Conservation (phyloP, 2,888 invertebrate species). For the Dusona sp. region DNA sequence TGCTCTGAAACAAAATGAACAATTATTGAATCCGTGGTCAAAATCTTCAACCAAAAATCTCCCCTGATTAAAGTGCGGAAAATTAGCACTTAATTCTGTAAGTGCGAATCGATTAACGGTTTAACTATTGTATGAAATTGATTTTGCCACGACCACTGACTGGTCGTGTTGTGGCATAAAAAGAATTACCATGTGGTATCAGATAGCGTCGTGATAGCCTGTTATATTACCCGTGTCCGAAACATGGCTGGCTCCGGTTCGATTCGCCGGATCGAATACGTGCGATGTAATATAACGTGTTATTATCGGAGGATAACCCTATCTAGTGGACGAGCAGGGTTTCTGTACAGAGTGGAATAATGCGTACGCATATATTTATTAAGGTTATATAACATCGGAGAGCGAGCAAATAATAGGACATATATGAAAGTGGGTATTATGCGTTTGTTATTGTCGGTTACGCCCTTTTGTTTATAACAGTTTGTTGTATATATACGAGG, state of each 20-base stretch:
- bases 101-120: slow-evolving; percentile 7
- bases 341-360: neutral
- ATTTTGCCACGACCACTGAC: slow-evolving; percentile 23
- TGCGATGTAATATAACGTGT: slow-evolving; percentile 50
- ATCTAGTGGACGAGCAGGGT: slow-evolving; percentile 46
- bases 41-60: neutral
- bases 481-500: neutral
- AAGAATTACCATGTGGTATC: slow-evolving; percentile 42
- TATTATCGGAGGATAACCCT: slow-evolving; percentile 49
- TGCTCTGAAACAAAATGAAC: neutral
- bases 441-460: neutral
- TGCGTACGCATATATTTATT: slow-evolving; percentile 20
- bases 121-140: slow-evolving; percentile 11
- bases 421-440: neutral
- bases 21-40: neutral
- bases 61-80: neutral
- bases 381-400: neutral
- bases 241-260: slow-evolving; percentile 29
- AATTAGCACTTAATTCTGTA: neutral
- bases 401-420: neutral
- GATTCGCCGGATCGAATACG: slow-evolving; percentile 52
- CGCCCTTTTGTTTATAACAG: neutral
- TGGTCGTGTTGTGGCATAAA: slow-evolving; percentile 36
- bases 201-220: slow-evolving; percentile 34
- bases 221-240: slow-evolving; percentile 36